phyloP scores from a whole-genome alignment of 2,888 invertebrate species.

The Ennomos fuscantarius region DNA sequence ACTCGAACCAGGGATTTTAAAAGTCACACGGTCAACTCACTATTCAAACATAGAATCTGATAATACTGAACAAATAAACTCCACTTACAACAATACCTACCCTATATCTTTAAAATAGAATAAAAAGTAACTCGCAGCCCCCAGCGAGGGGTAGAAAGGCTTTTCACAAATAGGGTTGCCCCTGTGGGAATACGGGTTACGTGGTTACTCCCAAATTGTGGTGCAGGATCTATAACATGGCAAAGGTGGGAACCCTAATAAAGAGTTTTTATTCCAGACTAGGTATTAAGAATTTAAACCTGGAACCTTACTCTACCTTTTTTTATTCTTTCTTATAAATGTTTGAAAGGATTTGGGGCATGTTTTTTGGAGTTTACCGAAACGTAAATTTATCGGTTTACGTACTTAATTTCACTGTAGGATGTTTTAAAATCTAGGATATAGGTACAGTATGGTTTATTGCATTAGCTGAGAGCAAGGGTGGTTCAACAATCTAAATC shows the following conservation, averaged over 20 bases:
- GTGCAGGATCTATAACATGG: constrained; percentile 4
- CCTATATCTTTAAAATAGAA: constrained; percentile 19
- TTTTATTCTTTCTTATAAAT: neutral
- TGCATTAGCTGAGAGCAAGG: no score
- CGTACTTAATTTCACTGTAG: no score
- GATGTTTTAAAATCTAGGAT: no score
- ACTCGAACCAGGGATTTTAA: no score
- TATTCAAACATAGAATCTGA: no score
- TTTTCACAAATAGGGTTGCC: constrained; percentile 23
- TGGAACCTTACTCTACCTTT: neutral
- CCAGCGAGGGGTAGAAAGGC: constrained; percentile 14
- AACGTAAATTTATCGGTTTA: no score
- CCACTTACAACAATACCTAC: constrained; percentile 6
- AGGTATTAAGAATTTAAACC: constrained; percentile 20
- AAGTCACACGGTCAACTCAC: no score
- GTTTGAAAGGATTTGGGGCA: neutral
- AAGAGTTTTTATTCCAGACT: constrained; percentile 16
- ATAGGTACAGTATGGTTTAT: no score
- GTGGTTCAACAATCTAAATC: no score
- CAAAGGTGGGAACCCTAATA: constrained; percentile 14
- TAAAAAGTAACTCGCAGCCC: constrained; percentile 15
- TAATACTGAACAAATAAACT: constrained; percentile 2
- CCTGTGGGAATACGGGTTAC: constrained; percentile 9
- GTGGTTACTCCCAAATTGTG: constrained; percentile 15
- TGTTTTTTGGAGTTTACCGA: no score